Evolutionary conservation across 23 tunicate genomes (phyloP).

Genomic region (Ascidia mentula): DNA sequence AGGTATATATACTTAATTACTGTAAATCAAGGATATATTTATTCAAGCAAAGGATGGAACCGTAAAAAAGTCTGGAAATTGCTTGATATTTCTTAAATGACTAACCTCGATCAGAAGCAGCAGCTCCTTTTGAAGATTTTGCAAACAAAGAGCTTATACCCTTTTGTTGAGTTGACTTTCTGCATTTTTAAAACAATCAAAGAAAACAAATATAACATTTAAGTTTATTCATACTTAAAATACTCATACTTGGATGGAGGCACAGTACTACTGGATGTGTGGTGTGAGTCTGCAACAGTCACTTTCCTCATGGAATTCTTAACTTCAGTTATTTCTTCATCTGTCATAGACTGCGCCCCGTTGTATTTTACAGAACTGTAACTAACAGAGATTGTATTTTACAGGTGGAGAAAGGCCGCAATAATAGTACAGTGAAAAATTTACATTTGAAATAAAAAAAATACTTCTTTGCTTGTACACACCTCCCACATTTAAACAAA

Average conservation of each 20-base stretch:
- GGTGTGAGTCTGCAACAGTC: neutral
- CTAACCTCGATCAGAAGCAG: neutral
- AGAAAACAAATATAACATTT: neutral
- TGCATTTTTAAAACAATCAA: neutral
- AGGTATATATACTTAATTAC: too few relatives aligned
- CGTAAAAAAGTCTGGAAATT: too few relatives aligned
- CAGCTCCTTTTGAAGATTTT: neutral
- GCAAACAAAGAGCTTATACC: conserved; percentile 1
- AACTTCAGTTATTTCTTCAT: conserved; percentile 26
- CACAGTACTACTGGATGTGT: neutral
- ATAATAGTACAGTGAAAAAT: too few relatives aligned
- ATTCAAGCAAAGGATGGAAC: too few relatives aligned
- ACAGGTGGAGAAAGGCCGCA: too few relatives aligned
- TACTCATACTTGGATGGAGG: neutral
- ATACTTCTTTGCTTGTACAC: neutral
- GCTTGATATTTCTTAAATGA: too few relatives aligned
- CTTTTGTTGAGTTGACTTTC: neutral
- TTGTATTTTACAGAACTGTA: conserved; percentile 11
- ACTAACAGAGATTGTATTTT: neutral
- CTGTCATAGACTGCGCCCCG: conserved; percentile 35
- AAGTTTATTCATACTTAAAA: neutral
- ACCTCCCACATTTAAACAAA: conserved; percentile 37
- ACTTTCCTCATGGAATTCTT: neutral
- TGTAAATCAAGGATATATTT: too few relatives aligned
- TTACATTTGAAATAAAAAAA: neutral